A percentile compares a stretch with the other conserved stretches of the same genome.
phyloP scores from a whole-genome alignment of 2,797 vertebrate species.

The Hippoglossus hippoglossus region DNA sequence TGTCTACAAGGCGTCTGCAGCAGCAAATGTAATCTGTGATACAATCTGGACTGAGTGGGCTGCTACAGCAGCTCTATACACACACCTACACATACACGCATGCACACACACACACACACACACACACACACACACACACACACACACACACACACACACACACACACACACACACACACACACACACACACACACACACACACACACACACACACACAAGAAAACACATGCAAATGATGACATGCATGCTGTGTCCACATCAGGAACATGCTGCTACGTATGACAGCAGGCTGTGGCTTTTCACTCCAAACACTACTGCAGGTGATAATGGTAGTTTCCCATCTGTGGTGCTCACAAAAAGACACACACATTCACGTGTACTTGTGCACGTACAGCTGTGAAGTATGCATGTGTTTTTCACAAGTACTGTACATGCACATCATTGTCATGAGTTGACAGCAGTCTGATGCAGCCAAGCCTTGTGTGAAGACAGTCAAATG shows the following conservation, averaged over 20 bases:
- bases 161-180: neutral
- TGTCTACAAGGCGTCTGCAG: constrained; percentile 49
- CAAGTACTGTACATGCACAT: too few relatives aligned
- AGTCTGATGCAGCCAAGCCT: too few relatives aligned
- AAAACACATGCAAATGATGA: neutral
- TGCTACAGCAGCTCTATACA: constrained; percentile 51
- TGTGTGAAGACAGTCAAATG: too few relatives aligned
- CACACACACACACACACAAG: neutral
- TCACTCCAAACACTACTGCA: too few relatives aligned
- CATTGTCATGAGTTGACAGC: too few relatives aligned
- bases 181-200: constrained; percentile 13
- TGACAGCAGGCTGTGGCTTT: too few relatives aligned
- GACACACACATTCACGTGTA: neutral
- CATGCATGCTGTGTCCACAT: neutral
- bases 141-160: too few relatives aligned
- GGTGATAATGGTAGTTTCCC: neutral
- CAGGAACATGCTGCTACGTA: neutral
- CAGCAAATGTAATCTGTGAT: constrained; percentile 68
- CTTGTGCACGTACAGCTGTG: neutral
- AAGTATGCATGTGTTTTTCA: neutral
- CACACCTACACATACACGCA: constrained; percentile 6
- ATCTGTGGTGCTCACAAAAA: neutral
- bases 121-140: constrained; percentile 12
- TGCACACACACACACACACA: neutral
- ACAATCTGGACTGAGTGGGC: constrained; percentile 70